These are phyloP conservation scores for Anseranas semipalmata DNA, from an alignment of 2,113 vertebrate genomes.

Conservation along the genomic window DNA sequence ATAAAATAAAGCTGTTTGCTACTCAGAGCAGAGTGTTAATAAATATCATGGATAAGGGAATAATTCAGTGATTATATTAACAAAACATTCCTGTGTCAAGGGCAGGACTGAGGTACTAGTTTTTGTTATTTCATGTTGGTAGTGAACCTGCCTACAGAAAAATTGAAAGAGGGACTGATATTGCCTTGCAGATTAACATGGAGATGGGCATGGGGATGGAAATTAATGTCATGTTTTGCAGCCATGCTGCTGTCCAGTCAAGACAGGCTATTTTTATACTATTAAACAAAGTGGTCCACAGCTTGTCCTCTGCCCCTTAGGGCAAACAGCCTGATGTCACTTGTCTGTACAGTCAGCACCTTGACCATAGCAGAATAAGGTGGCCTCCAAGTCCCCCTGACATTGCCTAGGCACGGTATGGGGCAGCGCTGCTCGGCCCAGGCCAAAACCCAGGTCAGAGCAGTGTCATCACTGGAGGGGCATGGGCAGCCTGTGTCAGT, in stretches of 20 bases:
- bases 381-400: not conserved
- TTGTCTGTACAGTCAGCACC: not conserved
- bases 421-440: not conserved
- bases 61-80: not conserved
- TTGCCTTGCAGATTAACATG: not conserved
- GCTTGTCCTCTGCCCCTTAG: not conserved
- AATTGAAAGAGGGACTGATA: not conserved
- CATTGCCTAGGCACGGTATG: rapidly evolving
- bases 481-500: not conserved
- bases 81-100: not conserved
- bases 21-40: not conserved
- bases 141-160: not conserved
- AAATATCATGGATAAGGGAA: not conserved
- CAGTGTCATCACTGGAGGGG: not conserved
- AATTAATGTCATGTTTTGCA: not conserved
- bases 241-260: not conserved
- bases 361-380: rapidly evolving
- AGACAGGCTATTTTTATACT: not conserved
- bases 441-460: not conserved
- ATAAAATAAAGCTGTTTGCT: slow-evolving; percentile 34
- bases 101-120: not conserved
- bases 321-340: not conserved
- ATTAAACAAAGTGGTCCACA: not conserved
- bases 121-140: not conserved
- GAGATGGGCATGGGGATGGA: not conserved